Base-by-base conservation (phyloP, 2,888 invertebrate genomes). In the Sarcophaga variegata region DNA sequence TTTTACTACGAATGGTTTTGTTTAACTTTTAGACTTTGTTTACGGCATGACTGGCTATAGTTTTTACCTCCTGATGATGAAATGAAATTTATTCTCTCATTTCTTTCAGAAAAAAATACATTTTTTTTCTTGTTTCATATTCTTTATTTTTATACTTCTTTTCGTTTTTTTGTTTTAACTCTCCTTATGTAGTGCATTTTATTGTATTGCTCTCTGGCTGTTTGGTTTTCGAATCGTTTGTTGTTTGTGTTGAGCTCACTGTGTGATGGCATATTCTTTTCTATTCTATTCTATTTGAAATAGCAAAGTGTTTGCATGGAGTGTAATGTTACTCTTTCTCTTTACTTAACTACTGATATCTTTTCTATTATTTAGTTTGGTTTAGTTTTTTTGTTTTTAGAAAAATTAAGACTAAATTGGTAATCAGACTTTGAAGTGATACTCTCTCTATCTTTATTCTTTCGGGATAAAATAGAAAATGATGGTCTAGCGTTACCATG, bases 221-320 rank as follows among this genome's bases (percentile, higher is more conserved):
- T 74, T 63, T 17, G 69, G 22, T 63, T 74, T 63, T 62, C 27
- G 22, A 59, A 59, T n/a, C 59, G 17, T 70, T 80, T 27, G 49
- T 14, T 64, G 59, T 64, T 60, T 59, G 59, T 37, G 14, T 17
- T 20, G 54, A 59, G 67, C n/a, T 72, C 75, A 10, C 59, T 81
- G 66, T 71, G 64, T 70, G 81, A 76, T 75, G 81, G 78, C 83
- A 78, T 77, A 37, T 37, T 37, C 37, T 37, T 8, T 37, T 37
- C 37, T 37, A 2, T 8, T 2, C 62, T 75, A 78, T 80, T 77
- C 83, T 83, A 69, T 86, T 84, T 81, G 81, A 84, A 84, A 87
- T 87, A 78, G 76, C 84, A 87, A 84, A 84, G 83, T 81, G 81
- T 37, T 37, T 37, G 8, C 78, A 84, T 87, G 81, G 81, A 86